These are phyloP conservation scores for Arnoldichthys spilopterus DNA, from an alignment of 2,797 vertebrate species.

Conservation along the genomic window DNA sequence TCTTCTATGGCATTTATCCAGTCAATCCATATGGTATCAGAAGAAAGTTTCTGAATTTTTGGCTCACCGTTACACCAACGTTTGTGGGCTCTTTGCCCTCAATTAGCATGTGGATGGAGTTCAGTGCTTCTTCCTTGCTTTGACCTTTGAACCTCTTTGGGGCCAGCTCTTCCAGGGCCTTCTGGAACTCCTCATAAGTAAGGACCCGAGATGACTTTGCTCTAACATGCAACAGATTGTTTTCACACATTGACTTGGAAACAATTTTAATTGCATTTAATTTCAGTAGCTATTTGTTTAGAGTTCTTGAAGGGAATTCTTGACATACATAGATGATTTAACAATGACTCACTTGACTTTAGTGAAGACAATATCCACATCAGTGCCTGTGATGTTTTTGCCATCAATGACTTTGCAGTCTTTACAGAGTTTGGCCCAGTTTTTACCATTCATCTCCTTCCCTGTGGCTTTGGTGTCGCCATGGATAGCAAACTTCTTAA, in stretches of 20 bases:
- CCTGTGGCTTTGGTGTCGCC: conserved; percentile 91
- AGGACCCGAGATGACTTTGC: conserved; percentile 90
- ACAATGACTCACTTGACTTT: conserved; percentile 92
- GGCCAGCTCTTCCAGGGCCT: conserved; percentile 88
- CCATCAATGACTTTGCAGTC: conserved; percentile 92
- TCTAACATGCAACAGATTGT: conserved; percentile 68
- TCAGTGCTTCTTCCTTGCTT: conserved; percentile 86
- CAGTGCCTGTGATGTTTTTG: conserved; percentile 85
- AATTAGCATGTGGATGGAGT: conserved; percentile 85
- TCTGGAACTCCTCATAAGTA: conserved; percentile 90
- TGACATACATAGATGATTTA: neutral
- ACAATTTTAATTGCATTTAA: too few relatives aligned
- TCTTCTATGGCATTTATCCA: neutral
- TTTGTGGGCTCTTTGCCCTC: conserved; percentile 89
- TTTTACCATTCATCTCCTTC: conserved; percentile 93
- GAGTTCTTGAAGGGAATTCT: neutral
- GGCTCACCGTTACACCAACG: conserved; percentile 88
- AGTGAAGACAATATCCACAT: conserved; percentile 95
- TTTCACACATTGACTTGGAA: neutral
- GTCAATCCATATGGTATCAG: too few relatives aligned
- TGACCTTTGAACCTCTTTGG: conserved; percentile 91
- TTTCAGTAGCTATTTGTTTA: neutral
- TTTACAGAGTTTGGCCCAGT: conserved; percentile 98
- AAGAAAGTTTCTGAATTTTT: neutral
- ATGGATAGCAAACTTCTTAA: conserved; percentile 90